Percentiles rank a stretch among this genome's conserved stretches.
phyloP scores from a whole-genome alignment of 2,797 vertebrate species.

The Rousettus madagascariensis region DNA sequence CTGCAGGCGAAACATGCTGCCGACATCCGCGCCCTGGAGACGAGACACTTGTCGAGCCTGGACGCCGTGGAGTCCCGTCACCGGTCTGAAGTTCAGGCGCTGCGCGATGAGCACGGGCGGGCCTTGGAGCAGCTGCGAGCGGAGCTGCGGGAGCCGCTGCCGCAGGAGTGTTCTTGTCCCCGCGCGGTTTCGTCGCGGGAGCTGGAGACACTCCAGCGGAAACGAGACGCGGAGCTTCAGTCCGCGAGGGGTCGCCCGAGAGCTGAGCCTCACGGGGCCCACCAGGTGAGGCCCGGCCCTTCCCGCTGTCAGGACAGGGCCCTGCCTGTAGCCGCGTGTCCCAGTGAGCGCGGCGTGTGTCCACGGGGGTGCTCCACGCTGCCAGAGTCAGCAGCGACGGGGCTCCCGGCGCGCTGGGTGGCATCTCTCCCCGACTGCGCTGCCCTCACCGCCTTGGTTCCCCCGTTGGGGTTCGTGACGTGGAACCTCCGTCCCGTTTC shows the following conservation, averaged over 20 bases:
- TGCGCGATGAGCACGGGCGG: conserved; percentile 86
- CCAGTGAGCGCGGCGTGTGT: too few relatives aligned
- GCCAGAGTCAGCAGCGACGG: too few relatives aligned
- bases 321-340: rapidly evolving
- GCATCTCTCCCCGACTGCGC: too few relatives aligned
- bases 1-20: conserved; percentile 83
- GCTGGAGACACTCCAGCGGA: conserved; percentile 79
- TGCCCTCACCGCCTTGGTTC: background rate
- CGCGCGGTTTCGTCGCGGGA: conserved; percentile 70
- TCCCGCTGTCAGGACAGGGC: background rate
- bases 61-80: conserved; percentile 92
- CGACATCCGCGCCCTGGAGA: conserved; percentile 88
- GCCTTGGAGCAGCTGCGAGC: conserved; percentile 77
- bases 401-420: too few relatives aligned
- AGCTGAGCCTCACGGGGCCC: conserved; percentile 84
- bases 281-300: conserved; percentile 85
- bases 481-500: background rate
- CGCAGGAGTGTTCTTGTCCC: conserved; percentile 72
- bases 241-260: conserved; percentile 82
- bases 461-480: background rate
- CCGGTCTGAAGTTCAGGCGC: conserved; percentile 90
- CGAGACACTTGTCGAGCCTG: conserved; percentile 89
- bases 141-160: conserved; percentile 77
- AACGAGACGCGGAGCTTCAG: conserved; percentile 83
- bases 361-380: background rate